Evolutionary conservation across 1,140 invertebrate species (phyloP).

Genomic region (Phortica variegata): DNA sequence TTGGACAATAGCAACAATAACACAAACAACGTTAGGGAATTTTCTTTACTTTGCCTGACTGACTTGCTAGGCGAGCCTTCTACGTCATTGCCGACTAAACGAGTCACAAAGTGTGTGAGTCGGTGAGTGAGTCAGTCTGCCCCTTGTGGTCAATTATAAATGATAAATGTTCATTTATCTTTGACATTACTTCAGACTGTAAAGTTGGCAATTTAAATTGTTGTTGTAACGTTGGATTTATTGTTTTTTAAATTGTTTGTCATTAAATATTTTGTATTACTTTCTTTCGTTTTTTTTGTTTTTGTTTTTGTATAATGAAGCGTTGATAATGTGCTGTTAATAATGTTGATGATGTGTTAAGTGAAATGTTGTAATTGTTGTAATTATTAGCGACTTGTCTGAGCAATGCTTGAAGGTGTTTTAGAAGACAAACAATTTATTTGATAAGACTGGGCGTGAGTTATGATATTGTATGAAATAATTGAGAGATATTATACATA

Average conservation of each 20-base stretch:
- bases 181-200: conserved; percentile 20
- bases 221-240: conserved; percentile 23
- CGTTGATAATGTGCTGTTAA: conserved; percentile 8
- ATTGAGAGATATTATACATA: too few relatives aligned
- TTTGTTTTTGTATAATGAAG: background rate
- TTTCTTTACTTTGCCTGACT: background rate
- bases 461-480: too few relatives aligned
- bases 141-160: conserved; percentile 49
- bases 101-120: too few relatives aligned
- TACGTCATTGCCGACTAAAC: too few relatives aligned
- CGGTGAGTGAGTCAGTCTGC: background rate
- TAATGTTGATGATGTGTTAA: conserved; percentile 1
- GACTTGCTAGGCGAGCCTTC: background rate
- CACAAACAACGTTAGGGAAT: conserved; percentile 8
- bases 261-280: conserved; percentile 29
- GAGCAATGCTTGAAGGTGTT: too few relatives aligned
- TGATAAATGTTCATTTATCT: conserved; percentile 47
- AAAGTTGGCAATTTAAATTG: conserved; percentile 15
- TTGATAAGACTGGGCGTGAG: too few relatives aligned
- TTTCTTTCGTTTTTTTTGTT: conserved; percentile 27
- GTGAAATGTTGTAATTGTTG: too few relatives aligned
- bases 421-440: too few relatives aligned
- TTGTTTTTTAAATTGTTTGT: conserved; percentile 30
- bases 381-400: too few relatives aligned
- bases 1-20: conserved; percentile 28